A percentile compares a stretch with the other conserved stretches of the same genome.
Evolutionary conservation across 2,797 vertebrate genomes (phyloP).

Genomic region (Tenualosa thibaudeaui): DNA sequence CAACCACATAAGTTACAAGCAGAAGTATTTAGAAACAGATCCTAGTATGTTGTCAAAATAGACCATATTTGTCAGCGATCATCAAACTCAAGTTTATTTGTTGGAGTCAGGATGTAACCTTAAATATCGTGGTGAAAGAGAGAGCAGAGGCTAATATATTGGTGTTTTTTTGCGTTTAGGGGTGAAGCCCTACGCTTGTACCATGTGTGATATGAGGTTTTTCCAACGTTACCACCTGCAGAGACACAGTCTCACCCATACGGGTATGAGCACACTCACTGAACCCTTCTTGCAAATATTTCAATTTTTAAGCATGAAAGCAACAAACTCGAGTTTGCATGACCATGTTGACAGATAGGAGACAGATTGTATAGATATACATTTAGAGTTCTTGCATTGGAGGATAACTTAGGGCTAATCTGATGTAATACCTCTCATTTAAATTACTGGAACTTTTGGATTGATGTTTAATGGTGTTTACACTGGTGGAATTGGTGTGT

Average conservation of each 20-base stretch:
- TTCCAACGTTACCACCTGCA: constrained; percentile 79
- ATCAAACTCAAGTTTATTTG: not conserved
- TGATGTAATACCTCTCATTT: not conserved
- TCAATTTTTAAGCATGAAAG: constrained; percentile 32
- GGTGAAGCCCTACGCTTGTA: constrained; percentile 79
- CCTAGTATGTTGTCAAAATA: not conserved
- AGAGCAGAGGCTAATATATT: constrained; percentile 49
- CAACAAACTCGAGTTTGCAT: constrained; percentile 53
- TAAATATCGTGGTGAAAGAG: not conserved
- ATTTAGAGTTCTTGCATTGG: not conserved
- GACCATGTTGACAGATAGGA: constrained; percentile 19
- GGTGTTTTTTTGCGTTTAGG: constrained; percentile 67
- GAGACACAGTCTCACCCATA: constrained; percentile 79
- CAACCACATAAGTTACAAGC: too few relatives aligned
- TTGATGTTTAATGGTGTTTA: not conserved
- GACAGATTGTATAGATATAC: not conserved
- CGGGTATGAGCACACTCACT: constrained; percentile 65
- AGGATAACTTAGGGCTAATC: not conserved
- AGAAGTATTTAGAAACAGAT: not conserved
- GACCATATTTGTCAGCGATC: not conserved
- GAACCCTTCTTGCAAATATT: not conserved
- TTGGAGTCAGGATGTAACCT: not conserved
- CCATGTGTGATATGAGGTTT: constrained; percentile 80
- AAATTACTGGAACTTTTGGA: not conserved
- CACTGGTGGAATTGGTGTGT: not conserved